A percentile compares a stretch with the other conserved stretches of the same genome.
These are phyloP conservation scores for Artemisiospiza belli DNA, from an alignment of 2,113 vertebrate genomes.

Conservation along the genomic window DNA sequence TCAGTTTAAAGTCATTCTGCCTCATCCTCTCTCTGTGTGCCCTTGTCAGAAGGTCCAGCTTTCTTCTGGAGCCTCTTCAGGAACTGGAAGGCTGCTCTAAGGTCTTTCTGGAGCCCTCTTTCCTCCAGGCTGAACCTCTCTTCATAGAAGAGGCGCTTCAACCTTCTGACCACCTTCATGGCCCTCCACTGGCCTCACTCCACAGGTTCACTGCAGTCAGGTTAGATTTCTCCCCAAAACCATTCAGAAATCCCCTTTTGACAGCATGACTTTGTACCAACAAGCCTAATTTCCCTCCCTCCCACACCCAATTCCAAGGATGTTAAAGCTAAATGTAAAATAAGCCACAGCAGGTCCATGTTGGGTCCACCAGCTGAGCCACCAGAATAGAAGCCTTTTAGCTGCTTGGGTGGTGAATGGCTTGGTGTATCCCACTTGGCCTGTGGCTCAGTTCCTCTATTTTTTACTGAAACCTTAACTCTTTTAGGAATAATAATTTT, in stretches of 20 bases:
- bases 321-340: not conserved
- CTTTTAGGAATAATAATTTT: not conserved
- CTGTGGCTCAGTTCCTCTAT: not conserved
- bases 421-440: not conserved
- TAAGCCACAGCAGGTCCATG: not conserved
- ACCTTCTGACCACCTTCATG: not conserved
- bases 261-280: not conserved
- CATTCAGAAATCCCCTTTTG: not conserved
- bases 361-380: not conserved
- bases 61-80: not conserved
- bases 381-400: not conserved
- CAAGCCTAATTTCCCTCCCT: rapidly evolving
- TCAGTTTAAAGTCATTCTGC: not conserved
- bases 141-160: not conserved
- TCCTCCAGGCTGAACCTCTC: not conserved
- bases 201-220: not conserved
- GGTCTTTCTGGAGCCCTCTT: not conserved
- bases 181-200: not conserved
- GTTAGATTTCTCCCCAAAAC: not conserved
- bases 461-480: not conserved
- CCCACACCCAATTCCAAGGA: rapidly evolving
- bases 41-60: not conserved
- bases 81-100: not conserved
- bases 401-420: not conserved
- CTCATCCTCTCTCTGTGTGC: too few relatives aligned